A percentile compares a stretch with the other conserved stretches of the same genome.
Conservation (phyloP, 2,797 vertebrate genomes). For the Alcedo quadribrachys region DNA sequence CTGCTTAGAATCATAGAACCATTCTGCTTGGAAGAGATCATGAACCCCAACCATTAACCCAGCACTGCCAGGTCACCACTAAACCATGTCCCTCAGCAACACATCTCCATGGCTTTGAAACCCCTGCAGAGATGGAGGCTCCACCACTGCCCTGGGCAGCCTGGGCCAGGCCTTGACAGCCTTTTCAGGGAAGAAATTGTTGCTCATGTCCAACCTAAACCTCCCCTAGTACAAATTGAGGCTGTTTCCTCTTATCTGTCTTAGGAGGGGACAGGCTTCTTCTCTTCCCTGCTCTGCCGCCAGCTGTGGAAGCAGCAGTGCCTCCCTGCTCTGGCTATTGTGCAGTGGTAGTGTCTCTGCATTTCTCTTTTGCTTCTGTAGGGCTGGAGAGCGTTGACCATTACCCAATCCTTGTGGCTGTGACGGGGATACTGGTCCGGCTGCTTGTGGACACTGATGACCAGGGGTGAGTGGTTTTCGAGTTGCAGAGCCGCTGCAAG, state of each 20-base stretch:
- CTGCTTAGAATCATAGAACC: not conserved
- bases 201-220: too few relatives aligned
- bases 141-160: too few relatives aligned
- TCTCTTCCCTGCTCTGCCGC: not conserved
- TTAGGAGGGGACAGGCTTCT: not conserved
- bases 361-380: conserved; percentile 45
- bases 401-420: conserved; percentile 96
- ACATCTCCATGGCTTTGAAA: too few relatives aligned
- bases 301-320: not conserved
- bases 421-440: conserved; percentile 93
- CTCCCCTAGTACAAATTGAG: not conserved
- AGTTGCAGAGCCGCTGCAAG: accelerated
- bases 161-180: too few relatives aligned
- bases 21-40: not conserved
- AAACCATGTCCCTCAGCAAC: too few relatives aligned
- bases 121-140: too few relatives aligned
- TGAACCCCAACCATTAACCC: too few relatives aligned
- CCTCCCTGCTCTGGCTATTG: not conserved
- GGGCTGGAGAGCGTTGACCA: conserved; percentile 97
- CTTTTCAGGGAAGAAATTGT: too few relatives aligned
- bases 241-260: not conserved
- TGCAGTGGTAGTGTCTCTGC: not conserved
- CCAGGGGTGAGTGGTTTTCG: conserved; percentile 83
- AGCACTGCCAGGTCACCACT: too few relatives aligned
- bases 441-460: conserved; percentile 88